These are phyloP conservation scores for Numida meleagris DNA, from an alignment of 2,113 vertebrate species.

Conservation along the genomic window DNA sequence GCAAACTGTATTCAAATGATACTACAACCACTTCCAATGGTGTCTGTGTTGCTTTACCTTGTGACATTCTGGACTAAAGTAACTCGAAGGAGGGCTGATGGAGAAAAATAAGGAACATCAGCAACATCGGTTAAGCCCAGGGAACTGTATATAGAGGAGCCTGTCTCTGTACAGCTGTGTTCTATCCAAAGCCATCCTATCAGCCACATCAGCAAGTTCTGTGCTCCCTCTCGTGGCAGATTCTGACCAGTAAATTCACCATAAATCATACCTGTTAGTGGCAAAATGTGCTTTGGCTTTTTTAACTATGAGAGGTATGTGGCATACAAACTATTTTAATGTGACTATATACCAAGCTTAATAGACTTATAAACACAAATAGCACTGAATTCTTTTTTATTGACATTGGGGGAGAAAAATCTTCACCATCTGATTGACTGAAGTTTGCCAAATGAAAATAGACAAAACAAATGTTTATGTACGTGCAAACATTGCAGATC, in stretches of 20 bases:
- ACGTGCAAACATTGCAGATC: constrained; percentile 89
- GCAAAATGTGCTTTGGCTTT: neutral
- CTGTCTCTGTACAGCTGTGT: rapidly evolving
- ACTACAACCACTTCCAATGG: neutral
- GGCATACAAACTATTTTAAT: neutral
- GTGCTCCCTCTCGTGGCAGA: constrained; percentile 75
- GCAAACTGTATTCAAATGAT: neutral
- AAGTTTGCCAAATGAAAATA: constrained; percentile 85
- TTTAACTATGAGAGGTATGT: neutral
- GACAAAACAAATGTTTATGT: constrained; percentile 88
- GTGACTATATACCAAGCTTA: neutral
- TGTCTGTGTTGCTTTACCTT: neutral
- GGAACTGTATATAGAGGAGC: rapidly evolving
- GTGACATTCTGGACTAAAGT: neutral
- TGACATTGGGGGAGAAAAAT: constrained; percentile 89
- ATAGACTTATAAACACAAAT: constrained; percentile 69
- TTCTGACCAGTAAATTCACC: neutral
- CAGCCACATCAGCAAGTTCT: constrained; percentile 17
- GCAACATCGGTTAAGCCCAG: rapidly evolving
- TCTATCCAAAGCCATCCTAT: no score
- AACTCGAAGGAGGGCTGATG: neutral
- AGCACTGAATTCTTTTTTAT: constrained; percentile 86
- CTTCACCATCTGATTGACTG: constrained; percentile 92
- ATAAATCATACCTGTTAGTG: neutral
- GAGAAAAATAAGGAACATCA: neutral